Base-by-base conservation (phyloP, 2,888 invertebrate species). In the Tipula vernalis region DNA sequence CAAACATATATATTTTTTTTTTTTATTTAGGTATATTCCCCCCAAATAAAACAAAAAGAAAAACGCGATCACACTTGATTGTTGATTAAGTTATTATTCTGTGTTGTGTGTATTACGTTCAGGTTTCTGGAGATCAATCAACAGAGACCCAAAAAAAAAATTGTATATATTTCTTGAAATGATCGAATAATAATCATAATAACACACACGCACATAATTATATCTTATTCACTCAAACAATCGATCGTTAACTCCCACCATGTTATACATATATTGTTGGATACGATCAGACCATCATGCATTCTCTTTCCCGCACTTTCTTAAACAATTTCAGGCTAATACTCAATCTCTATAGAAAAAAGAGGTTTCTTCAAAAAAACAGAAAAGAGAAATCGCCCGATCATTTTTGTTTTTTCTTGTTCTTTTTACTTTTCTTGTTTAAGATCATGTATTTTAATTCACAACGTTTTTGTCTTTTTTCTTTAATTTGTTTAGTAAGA, bases 401-500 rank as follows among this genome's bases (percentile, higher is more conserved):
- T 71, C 71, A 71, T 71, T 71, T 71, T 71, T 18, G 8, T 28
- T 18, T 71, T 28, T 71, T 71, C 71, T 71, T 71, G 28, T 28
- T 71, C 4, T 15, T 51, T 51, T 51, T 51, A 28, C 3, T 57
- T 51, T 57, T 71, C 28, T 71, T 71, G 71, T 71, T 71, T 71
- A 28, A 71, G 71, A 71, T 71, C 71, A 71, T 71, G 71, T 71
- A 71, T 71, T 71, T 71, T 71, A 71, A 71, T 71, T 71, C 51
- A 51, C 51, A 51, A 51, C 51, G 51, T 15, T 51, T 51, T 51
- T 51, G 51, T 51, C 44, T 44, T 51, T 51, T 51, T 51, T 51
- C 71, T 71, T 71, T 71, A 71, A 71, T 71, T 71, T 71, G 71
- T 71, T 71, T 71, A 71, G 71, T 71, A 71, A 71, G 71, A 71